Conservation (phyloP, 1,140 invertebrate genomes). For the Rhopalosiphum maidis region DNA sequence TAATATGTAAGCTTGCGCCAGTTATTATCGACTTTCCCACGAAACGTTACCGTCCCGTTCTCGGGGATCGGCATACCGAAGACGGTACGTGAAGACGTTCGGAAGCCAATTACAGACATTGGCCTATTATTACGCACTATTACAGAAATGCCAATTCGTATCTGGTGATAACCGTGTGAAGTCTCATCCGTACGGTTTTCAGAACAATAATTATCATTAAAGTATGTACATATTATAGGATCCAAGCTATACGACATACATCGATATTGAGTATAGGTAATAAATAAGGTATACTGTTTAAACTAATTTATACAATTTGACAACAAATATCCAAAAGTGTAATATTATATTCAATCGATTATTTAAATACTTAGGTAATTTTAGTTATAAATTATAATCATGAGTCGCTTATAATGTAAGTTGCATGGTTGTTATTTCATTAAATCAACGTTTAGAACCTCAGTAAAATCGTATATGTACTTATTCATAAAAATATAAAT, state of each 20-base stretch:
- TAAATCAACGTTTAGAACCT: not conserved
- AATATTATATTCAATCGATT: not conserved
- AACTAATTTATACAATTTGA: not conserved
- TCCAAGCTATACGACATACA: not conserved
- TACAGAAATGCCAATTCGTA: slow-evolving; percentile 49
- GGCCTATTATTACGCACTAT: slow-evolving; percentile 46
- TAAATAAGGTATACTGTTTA: not conserved
- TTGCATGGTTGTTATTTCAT: not conserved
- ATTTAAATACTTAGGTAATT: not conserved
- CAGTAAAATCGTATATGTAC: not conserved
- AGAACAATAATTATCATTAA: not conserved
- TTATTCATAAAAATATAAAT: not conserved
- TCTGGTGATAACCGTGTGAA: slow-evolving; percentile 39
- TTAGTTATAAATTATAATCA: not conserved
- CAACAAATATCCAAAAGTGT: not conserved
- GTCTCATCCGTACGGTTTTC: not conserved
- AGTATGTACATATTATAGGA: no score
- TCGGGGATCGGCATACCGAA: slow-evolving; percentile 40
- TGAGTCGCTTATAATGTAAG: not conserved
- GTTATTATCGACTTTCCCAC: slow-evolving; percentile 37
- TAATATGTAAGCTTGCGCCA: not conserved
- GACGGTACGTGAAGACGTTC: slow-evolving; percentile 53
- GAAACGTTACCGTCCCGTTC: slow-evolving; percentile 22
- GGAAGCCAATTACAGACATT: slow-evolving; percentile 54
- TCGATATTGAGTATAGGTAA: not conserved